These are phyloP conservation scores for Forbesichthys papilliferus DNA, from an alignment of 2,113 vertebrate species.

Conservation along the genomic window DNA sequence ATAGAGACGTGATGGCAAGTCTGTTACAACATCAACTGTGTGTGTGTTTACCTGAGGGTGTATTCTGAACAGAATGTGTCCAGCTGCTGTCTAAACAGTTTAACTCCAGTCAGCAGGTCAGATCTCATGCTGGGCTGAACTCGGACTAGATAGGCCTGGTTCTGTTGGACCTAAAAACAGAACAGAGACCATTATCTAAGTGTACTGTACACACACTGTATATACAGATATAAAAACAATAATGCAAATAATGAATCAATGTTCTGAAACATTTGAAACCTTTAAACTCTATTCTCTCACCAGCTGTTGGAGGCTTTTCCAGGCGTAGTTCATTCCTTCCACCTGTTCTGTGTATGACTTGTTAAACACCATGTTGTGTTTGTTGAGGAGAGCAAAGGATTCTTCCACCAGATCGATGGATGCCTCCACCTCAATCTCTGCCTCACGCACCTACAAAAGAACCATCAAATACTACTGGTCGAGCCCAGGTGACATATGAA, in stretches of 20 bases:
- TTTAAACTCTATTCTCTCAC: conserved; percentile 52
- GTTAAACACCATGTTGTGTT: conserved; percentile 73
- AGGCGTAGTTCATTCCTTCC: conserved; percentile 81
- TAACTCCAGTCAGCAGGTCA: conserved; percentile 73
- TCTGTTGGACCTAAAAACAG: conserved; percentile 72
- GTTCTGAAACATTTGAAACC: too few species aligned
- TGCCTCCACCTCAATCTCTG: conserved; percentile 76
- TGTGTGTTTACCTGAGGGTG: conserved; percentile 65
- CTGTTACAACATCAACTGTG: too few species aligned
- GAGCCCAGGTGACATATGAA: not conserved
- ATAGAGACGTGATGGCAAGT: too few species aligned
- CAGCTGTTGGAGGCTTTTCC: conserved; percentile 79
- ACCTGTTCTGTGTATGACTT: conserved; percentile 80
- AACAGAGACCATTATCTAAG: not conserved
- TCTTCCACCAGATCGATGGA: conserved; percentile 81
- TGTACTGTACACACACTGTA: not conserved
- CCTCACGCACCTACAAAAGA: conserved; percentile 71
- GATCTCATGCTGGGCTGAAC: conserved; percentile 80
- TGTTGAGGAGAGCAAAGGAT: conserved; percentile 79
- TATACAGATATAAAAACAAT: not conserved
- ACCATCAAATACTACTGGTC: not conserved
- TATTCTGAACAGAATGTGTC: conserved; percentile 76
- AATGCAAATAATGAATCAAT: not conserved
- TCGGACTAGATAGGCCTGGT: conserved; percentile 76
- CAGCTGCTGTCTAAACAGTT: conserved; percentile 70